Evolutionary conservation across 2,888 invertebrate species (phyloP), one percentile per base, ranked within the genome.

Genomic region (Mermis nigrescens): DNA sequence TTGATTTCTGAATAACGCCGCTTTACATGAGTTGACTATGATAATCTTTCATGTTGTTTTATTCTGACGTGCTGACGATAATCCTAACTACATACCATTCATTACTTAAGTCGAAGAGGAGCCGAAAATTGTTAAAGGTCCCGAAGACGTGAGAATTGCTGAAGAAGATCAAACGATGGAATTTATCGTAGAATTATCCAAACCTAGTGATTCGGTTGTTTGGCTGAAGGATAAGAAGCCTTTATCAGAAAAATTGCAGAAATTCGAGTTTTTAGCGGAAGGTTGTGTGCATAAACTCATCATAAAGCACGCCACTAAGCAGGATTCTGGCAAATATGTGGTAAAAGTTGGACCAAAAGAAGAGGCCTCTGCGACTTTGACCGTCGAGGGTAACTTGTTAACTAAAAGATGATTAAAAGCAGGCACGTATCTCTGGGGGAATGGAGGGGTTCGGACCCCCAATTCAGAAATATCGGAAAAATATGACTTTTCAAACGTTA

Each of bases 241-340:
- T 27, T 12, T 89, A 1, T 85, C 19, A 1, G 2, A 83, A 67
- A 85, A 85, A 51, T 85, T 86, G 84, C 87, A 86, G 72, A 85
- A 87, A 72, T 80, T 86, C 65, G 84, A 85, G 69, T 81, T 89
- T 27, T 82, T 86, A 59, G 84, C 86, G 70, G 86, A 88, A 75
- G 86, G 86, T 38, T 81, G 82, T 63, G 77, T 79, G 1, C 87
- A 89, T 67, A 85, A 83, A 69, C 74, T 89, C 45, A 79, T 85
- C 46, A 64, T 70, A 31, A 57, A 63, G 15, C 62, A 67, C 45
- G 66, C 68, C 2, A 59, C 63, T 7, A 65, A 67, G 4, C 61
- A 61, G 19, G 70, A 71, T 55, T 61, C 64, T 19, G 68, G 68
- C 15, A 15, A 57, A 7, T 59, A 59, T 56, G n/a, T 27, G 15